Conservation (phyloP, 92 coral and sea anemone genomes). For the Porites lobata region DNA sequence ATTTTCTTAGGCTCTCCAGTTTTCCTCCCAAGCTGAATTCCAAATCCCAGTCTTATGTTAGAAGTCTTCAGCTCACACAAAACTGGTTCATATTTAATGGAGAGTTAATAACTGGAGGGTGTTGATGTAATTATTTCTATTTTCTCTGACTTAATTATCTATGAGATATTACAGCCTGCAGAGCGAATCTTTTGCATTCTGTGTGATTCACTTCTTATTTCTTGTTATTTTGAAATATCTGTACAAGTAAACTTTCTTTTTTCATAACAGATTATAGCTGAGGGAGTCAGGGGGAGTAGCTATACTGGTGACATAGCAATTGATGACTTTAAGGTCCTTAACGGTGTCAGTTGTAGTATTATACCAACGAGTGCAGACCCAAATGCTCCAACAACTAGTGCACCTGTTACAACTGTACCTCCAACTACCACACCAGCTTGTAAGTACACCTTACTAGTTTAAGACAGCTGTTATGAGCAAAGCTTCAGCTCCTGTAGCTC, state of each 20-base stretch:
- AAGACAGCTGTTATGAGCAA: not conserved
- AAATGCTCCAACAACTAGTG: conserved; percentile 62
- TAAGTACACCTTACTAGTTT: conserved; percentile 49
- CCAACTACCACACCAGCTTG: conserved; percentile 73
- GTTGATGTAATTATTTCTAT: no score
- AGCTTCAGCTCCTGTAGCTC: no score
- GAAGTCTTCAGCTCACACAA: no score
- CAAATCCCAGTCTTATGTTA: no score
- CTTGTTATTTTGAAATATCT: not conserved
- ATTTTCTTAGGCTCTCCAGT: no score
- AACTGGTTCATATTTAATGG: no score
- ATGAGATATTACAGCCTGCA: no score
- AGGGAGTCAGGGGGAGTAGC: conserved; percentile 84
- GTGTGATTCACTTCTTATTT: no score
- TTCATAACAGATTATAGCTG: conserved; percentile 76
- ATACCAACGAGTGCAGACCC: conserved; percentile 84
- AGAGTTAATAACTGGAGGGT: no score
- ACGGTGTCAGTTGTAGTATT: conserved; percentile 71
- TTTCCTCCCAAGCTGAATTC: no score
- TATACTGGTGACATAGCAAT: conserved; percentile 91
- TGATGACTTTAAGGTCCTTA: conserved; percentile 85
- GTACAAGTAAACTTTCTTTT: not conserved
- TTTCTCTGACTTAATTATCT: no score
- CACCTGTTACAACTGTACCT: conserved; percentile 53
- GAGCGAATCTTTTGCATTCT: no score